These are phyloP conservation scores for Drosophila ananassae DNA, from an alignment of 1,140 invertebrate species.

Conservation along the genomic window DNA sequence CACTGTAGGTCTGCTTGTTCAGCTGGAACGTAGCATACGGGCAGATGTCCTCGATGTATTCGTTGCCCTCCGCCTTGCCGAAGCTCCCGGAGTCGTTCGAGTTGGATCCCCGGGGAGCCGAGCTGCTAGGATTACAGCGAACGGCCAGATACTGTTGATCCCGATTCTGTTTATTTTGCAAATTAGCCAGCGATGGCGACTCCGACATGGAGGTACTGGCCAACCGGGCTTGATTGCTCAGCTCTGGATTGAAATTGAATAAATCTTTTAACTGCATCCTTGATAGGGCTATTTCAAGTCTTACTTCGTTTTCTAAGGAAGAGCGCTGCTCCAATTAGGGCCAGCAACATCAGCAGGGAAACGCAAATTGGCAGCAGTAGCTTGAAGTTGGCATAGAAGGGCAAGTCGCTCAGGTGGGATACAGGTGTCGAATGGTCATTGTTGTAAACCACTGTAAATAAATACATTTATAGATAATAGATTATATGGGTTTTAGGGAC, in stretches of 20 bases:
- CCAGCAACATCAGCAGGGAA: constrained; percentile 88
- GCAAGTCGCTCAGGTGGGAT: constrained; percentile 86
- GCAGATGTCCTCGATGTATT: constrained; percentile 95
- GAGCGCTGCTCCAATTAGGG: constrained; percentile 87
- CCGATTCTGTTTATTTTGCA: constrained; percentile 90
- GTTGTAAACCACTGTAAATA: constrained; percentile 81
- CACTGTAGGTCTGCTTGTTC: constrained; percentile 92
- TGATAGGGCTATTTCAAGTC: constrained; percentile 55
- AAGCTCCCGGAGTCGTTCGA: constrained; percentile 85
- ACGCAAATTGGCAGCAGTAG: constrained; percentile 89
- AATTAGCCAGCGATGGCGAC: constrained; percentile 89
- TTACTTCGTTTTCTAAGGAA: constrained; percentile 88
- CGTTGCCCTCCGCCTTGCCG: constrained; percentile 86
- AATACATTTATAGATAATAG: background rate
- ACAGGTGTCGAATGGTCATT: constrained; percentile 87
- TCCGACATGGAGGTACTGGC: constrained; percentile 85
- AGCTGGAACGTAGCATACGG: constrained; percentile 96
- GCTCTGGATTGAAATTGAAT: constrained; percentile 44
- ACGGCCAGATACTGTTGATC: constrained; percentile 90
- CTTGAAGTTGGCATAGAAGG: constrained; percentile 89
- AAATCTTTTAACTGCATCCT: background rate
- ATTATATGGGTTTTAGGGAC: no score
- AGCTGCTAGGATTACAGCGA: constrained; percentile 83
- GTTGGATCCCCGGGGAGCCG: constrained; percentile 84
- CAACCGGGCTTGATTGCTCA: constrained; percentile 72